Conservation (phyloP, 2,113 vertebrate genomes). For the Brienomyrus longianalis region DNA sequence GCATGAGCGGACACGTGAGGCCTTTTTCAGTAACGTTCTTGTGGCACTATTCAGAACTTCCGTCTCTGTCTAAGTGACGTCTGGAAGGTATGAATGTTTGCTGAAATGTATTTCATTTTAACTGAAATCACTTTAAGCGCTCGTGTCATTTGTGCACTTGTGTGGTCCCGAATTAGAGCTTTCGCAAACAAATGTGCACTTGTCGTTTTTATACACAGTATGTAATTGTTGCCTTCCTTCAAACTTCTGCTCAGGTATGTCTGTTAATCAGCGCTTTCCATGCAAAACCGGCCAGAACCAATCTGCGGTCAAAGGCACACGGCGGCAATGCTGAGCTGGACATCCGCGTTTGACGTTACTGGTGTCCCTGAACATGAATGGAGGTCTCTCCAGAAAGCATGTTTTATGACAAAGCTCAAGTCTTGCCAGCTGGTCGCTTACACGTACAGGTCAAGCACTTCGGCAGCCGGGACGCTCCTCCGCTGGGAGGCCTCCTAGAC, state of each 20-base stretch:
- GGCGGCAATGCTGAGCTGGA: background rate
- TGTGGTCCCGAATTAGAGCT: background rate
- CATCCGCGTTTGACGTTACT: background rate
- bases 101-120: background rate
- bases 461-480: background rate
- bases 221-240: background rate
- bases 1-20: background rate
- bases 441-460: background rate
- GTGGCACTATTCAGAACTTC: background rate
- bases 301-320: background rate
- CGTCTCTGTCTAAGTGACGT: background rate
- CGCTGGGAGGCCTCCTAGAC: background rate
- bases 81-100: background rate
- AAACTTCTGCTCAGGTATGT: background rate
- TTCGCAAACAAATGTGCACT: background rate
- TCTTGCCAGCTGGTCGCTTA: background rate
- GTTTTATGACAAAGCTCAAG: background rate
- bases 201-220: background rate
- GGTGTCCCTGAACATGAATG: background rate
- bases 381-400: background rate
- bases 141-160: background rate
- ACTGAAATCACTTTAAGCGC: background rate
- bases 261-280: background rate
- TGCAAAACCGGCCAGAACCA: background rate
- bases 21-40: background rate